phyloP scores from a whole-genome alignment of 1,140 invertebrate species.

The Diabrotica undecimpunctata region DNA sequence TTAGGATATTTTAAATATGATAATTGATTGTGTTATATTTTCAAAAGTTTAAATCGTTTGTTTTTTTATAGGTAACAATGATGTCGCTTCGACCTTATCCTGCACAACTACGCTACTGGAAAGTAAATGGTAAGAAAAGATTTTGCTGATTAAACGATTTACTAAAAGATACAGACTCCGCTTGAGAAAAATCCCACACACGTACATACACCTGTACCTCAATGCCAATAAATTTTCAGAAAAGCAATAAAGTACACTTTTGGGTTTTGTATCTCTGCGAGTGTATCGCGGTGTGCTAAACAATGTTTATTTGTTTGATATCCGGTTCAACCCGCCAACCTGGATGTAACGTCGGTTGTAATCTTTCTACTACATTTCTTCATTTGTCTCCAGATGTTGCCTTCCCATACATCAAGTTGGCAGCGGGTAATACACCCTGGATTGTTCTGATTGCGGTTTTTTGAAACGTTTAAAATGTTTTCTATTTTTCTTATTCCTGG shows the following conservation, averaged over 20 bases:
- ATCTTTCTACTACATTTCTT: slow-evolving; percentile 38
- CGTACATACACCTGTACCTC: background rate
- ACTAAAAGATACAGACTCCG: too few species aligned
- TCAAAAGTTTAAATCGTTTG: too few species aligned
- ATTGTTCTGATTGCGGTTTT: background rate
- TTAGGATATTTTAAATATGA: too few species aligned
- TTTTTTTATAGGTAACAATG: too few species aligned
- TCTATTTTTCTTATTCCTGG: too few species aligned
- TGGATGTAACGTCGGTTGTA: slow-evolving; percentile 26
- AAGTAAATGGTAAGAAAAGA: too few species aligned
- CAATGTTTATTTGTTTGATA: slow-evolving; percentile 39
- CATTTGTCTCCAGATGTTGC: slow-evolving; percentile 38
- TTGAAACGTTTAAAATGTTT: background rate
- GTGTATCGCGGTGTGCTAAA: slow-evolving; percentile 33
- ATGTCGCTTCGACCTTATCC: too few species aligned
- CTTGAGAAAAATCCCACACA: too few species aligned
- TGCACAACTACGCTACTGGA: too few species aligned
- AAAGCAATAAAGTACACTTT: slow-evolving; percentile 33
- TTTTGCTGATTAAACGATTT: too few species aligned
- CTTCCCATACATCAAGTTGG: slow-evolving; percentile 27
- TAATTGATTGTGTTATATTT: too few species aligned
- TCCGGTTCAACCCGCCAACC: slow-evolving; percentile 31
- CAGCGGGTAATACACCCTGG: slow-evolving; percentile 1
- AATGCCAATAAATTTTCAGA: slow-evolving; percentile 32
- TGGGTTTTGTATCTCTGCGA: slow-evolving; percentile 8